These are phyloP conservation scores for Vanessa atalanta DNA, from an alignment of 1,140 invertebrate species.

Conservation along the genomic window DNA sequence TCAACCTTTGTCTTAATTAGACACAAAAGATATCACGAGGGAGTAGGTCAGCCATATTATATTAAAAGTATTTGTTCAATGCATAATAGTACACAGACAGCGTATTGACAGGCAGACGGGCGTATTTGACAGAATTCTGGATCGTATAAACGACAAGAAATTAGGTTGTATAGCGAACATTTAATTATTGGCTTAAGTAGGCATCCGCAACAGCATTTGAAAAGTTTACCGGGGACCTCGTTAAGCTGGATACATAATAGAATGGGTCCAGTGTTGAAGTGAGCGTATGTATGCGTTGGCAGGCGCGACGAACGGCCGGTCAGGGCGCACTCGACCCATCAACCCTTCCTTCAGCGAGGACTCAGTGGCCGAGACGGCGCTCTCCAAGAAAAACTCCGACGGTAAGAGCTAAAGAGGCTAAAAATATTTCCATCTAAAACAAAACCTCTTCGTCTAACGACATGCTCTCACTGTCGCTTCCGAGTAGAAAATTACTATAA, in stretches of 20 bases:
- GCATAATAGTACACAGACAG: slow-evolving; percentile 37
- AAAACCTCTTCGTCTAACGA: slow-evolving; percentile 41
- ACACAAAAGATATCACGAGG: not conserved
- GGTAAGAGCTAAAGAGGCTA: slow-evolving; percentile 83
- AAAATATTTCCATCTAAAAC: slow-evolving; percentile 39
- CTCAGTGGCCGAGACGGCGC: slow-evolving; percentile 87
- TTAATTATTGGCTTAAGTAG: slow-evolving; percentile 16
- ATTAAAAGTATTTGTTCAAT: slow-evolving; percentile 25
- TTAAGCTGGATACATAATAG: slow-evolving; percentile 23
- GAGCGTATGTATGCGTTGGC: slow-evolving; percentile 73
- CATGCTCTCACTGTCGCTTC: slow-evolving; percentile 46
- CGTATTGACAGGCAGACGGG: slow-evolving; percentile 57
- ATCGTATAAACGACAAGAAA: slow-evolving; percentile 28
- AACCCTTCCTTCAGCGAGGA: slow-evolving; percentile 89
- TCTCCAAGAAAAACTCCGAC: slow-evolving; percentile 90
- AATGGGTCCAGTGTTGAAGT: slow-evolving; percentile 61
- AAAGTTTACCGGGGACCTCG: slow-evolving; percentile 18
- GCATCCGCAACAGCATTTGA: slow-evolving; percentile 12
- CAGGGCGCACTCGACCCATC: slow-evolving; percentile 70
- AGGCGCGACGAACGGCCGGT: slow-evolving; percentile 69
- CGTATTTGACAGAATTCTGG: slow-evolving; percentile 43
- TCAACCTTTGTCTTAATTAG: not conserved
- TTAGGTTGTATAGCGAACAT: slow-evolving; percentile 12
- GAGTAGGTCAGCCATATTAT: not conserved
- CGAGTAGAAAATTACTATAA: slow-evolving; percentile 24